phyloP scores from a whole-genome alignment of 2,113 vertebrate genomes.

The Blennius ocellaris region DNA sequence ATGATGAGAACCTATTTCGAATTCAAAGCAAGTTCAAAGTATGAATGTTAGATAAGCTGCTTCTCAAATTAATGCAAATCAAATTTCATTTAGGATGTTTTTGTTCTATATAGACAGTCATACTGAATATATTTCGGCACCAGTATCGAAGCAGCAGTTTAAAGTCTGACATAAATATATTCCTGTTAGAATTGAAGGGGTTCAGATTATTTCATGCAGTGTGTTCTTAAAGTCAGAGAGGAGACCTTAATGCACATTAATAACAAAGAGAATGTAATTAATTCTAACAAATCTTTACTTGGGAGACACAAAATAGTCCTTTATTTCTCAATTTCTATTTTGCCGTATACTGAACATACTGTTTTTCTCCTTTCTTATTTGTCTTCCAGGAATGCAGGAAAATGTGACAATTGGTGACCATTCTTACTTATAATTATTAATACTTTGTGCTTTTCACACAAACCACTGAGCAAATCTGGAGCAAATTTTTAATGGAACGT shows the following conservation, averaged over 20 bases:
- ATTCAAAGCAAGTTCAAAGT: constrained; percentile 77
- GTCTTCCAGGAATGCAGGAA: not conserved
- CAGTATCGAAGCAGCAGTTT: constrained; percentile 56
- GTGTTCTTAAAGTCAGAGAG: constrained; percentile 27
- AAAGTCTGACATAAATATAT: constrained; percentile 33
- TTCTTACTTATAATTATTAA: no score
- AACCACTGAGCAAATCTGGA: no score
- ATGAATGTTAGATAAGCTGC: constrained; percentile 75
- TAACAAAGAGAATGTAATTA: constrained; percentile 11
- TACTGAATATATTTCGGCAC: constrained; percentile 54
- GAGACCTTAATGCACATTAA: constrained; percentile 4
- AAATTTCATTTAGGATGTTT: constrained; percentile 74
- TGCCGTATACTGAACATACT: not conserved
- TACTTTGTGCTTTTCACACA: no score
- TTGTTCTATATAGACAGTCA: constrained; percentile 63
- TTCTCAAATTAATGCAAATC: constrained; percentile 78
- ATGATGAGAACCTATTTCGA: constrained; percentile 75
- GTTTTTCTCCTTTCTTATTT: not conserved
- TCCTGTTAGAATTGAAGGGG: constrained; percentile 59
- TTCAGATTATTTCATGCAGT: constrained; percentile 51
- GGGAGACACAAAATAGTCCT: not conserved
- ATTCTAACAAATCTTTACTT: not conserved
- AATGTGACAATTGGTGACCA: not conserved
- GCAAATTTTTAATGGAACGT: no score
- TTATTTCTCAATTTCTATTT: not conserved